Evolutionary conservation across 2,888 invertebrate genomes (phyloP).

Genomic region (Metalampra italica): DNA sequence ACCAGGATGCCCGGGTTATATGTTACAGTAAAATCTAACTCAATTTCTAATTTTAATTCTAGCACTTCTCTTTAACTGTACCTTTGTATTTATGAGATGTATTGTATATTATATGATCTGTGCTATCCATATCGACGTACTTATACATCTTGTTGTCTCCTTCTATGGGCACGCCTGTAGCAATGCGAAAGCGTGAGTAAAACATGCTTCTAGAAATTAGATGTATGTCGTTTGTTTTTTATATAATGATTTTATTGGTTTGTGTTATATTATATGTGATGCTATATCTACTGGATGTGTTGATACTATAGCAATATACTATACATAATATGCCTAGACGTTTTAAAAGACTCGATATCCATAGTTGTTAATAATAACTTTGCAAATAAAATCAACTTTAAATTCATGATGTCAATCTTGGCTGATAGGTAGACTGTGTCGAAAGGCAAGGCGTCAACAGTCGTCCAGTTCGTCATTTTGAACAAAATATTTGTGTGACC

Average conservation of each 20-base stretch:
- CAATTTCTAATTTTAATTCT: neutral
- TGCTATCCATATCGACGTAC: slow-evolving; percentile 41
- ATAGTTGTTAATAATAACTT: too few species aligned
- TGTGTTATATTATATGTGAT: slow-evolving; percentile 17
- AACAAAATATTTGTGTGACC: too few species aligned
- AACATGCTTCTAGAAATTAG: slow-evolving; percentile 64
- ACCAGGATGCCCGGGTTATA: too few species aligned
- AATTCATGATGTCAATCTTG: too few species aligned
- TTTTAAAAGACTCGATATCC: too few species aligned
- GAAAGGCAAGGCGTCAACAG: too few species aligned
- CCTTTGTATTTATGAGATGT: slow-evolving; percentile 17
- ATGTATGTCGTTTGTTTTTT: slow-evolving; percentile 52
- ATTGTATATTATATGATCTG: slow-evolving; percentile 11
- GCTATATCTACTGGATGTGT: slow-evolving; percentile 23
- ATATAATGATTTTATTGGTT: slow-evolving; percentile 20
- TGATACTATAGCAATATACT: slow-evolving; percentile 2
- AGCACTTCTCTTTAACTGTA: slow-evolving; percentile 1
- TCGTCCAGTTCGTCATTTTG: too few species aligned
- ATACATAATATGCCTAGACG: too few species aligned
- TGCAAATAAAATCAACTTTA: too few species aligned
- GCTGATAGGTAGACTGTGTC: too few species aligned
- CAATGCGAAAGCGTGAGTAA: slow-evolving; percentile 78
- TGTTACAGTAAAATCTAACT: too few species aligned
- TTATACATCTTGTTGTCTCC: slow-evolving; percentile 65
- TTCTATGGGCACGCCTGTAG: slow-evolving; percentile 75